These are phyloP conservation scores for Drosophila leonis DNA, from an alignment of 2,888 invertebrate species.

Conservation along the genomic window DNA sequence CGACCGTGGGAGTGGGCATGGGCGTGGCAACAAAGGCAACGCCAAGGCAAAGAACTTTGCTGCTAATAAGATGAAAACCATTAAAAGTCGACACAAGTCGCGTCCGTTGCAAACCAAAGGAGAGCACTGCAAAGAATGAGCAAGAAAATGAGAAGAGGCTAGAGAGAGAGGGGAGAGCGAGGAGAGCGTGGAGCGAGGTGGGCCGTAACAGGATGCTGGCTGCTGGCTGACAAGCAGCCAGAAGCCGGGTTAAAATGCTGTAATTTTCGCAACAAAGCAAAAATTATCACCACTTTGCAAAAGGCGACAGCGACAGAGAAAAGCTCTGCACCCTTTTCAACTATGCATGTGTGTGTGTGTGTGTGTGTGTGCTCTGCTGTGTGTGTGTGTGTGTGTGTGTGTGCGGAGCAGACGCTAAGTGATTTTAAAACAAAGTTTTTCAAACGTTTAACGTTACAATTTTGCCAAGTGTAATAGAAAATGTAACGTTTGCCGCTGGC, in stretches of 20 bases:
- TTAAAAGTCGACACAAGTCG: conserved; percentile 82
- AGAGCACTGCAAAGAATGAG: conserved; percentile 1
- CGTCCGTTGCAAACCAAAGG: conserved; percentile 69
- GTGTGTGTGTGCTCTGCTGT: too few species aligned
- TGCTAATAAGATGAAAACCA: conserved; percentile 83
- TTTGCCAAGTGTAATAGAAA: conserved; percentile 61
- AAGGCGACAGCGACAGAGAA: conserved; percentile 61
- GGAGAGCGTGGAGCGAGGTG: not conserved
- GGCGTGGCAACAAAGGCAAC: conserved; percentile 35
- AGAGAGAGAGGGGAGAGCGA: too few species aligned
- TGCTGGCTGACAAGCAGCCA: conserved; percentile 21
- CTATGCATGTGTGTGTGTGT: conserved; percentile 14
- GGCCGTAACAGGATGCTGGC: not conserved
- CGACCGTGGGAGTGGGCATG: conserved; percentile 18
- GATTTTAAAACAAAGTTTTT: conserved; percentile 83
- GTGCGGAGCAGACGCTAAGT: conserved; percentile 63
- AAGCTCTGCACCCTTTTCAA: conserved; percentile 69
- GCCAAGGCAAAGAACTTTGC: conserved; percentile 82
- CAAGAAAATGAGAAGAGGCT: not conserved
- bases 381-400: conserved; percentile 17
- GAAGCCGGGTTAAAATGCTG: conserved; percentile 74
- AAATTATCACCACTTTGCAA: conserved; percentile 83
- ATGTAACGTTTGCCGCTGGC: conserved; percentile 45
- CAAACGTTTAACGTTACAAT: conserved; percentile 73
- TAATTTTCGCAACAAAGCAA: conserved; percentile 82